These are phyloP conservation scores for Abscondita cerata DNA, from an alignment of 2,888 invertebrate genomes.

Conservation along the genomic window DNA sequence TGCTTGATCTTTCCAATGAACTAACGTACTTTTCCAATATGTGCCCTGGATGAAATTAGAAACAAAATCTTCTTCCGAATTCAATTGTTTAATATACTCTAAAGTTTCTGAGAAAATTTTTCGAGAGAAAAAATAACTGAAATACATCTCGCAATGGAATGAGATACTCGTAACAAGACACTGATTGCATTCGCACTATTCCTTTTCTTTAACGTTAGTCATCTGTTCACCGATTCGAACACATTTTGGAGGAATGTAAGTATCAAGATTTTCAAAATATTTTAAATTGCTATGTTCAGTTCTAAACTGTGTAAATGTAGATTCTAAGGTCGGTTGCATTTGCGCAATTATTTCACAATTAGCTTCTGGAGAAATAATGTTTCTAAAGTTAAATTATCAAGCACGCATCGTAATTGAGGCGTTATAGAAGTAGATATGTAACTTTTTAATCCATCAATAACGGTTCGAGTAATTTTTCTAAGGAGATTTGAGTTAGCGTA, in stretches of 20 bases:
- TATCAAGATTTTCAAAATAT: not conserved
- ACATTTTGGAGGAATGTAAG: not conserved
- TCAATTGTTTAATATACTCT: not conserved
- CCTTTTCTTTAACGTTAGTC: not conserved
- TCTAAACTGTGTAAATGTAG: not conserved
- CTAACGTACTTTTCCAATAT: not conserved
- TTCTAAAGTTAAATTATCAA: not conserved
- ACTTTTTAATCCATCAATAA: not conserved
- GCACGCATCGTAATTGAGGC: not conserved
- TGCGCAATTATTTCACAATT: not conserved
- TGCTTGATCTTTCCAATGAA: too few species aligned
- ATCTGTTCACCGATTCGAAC: not conserved
- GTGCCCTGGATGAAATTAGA: not conserved
- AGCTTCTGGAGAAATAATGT: not conserved
- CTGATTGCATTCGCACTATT: not conserved
- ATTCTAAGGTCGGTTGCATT: not conserved
- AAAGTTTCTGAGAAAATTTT: not conserved
- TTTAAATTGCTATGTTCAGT: not conserved
- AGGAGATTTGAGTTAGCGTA: not conserved
- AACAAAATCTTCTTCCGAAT: not conserved
- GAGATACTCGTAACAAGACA: not conserved
- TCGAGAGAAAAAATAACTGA: not conserved
- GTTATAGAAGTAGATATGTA: not conserved
- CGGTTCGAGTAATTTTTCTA: not conserved
- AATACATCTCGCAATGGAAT: not conserved